Evolutionary conservation across 2,888 invertebrate genomes (phyloP), one percentile per base, ranked within the genome.

Genomic region (Imbricaverruca yamaguchii): DNA sequence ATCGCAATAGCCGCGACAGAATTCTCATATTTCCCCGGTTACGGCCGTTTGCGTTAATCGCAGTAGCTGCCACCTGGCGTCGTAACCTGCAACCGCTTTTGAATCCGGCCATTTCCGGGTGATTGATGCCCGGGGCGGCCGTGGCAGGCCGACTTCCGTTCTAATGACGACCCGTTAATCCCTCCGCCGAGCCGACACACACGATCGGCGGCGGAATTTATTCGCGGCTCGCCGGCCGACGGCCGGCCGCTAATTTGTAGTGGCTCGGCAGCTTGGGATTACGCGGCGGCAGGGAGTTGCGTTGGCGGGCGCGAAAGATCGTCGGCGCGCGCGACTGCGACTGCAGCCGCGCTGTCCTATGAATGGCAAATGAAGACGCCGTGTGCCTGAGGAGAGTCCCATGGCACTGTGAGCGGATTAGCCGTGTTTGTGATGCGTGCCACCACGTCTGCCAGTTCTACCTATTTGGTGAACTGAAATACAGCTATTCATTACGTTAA

Each of bases 201-300:
- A 67, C 25, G 67, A 23, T 67, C 12, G 67, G 11, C 6, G 23
- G 67, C 67, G 6, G 25, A 23, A 67, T 67, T 67, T 25, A 11
- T 21, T 9, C 12, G 23, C 23, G 23, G 4, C 23, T 39, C 67
- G 12, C n/a, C 6, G 23, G 12, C n/a, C 23, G 67, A 21, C 1
- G 23, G 67, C 12, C 67, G 25, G 67, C 67, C n/a, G 67, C 67
- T 67, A 67, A 67, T 67, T 67, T 67, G 23, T 67, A 67, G 23
- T 23, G 67, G 23, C 10, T 23, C 67, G n/a, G n/a, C 23, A 67
- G 21, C 67, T 67, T 25, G 0, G 67, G 67, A 67, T 67, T 67
- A 67, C n/a, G 67, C 25, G 25, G 23, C 67, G 23, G 23, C 67
- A 23, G 25, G 25, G 67, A 10, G 25, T 12, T 67, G 4, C 39